These are phyloP conservation scores for Equus przewalskii DNA, from an alignment of 2,113 vertebrate species.

Conservation along the genomic window DNA sequence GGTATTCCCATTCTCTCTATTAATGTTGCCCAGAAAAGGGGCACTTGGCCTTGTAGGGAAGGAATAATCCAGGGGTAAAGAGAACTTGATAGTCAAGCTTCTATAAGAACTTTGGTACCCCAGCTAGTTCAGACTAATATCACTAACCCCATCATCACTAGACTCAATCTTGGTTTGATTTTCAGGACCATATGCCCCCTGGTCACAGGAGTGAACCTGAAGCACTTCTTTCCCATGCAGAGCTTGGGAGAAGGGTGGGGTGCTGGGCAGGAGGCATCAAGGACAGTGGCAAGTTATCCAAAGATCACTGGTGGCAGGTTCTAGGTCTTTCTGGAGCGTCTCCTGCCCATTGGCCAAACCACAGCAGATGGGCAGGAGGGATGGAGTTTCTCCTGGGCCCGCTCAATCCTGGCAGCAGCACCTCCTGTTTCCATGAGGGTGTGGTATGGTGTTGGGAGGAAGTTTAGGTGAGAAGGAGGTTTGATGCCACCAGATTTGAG, in stretches of 20 bases:
- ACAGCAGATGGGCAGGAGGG: background rate
- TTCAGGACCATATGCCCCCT: background rate
- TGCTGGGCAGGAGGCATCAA: background rate
- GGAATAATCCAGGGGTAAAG: background rate
- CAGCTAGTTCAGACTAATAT: background rate
- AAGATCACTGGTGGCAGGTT: slow-evolving; percentile 18
- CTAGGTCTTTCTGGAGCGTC: slow-evolving; percentile 22
- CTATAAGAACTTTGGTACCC: background rate
- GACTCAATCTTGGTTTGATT: background rate
- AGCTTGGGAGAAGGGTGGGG: background rate
- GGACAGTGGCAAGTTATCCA: background rate
- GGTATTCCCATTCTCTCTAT: background rate
- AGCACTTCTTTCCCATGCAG: background rate
- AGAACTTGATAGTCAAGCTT: background rate
- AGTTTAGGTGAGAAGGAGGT: background rate
- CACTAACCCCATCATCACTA: background rate
- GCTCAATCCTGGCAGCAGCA: background rate
- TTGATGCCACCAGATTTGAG: slow-evolving; percentile 61
- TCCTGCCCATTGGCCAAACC: background rate
- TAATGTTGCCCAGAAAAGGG: slow-evolving; percentile 18
- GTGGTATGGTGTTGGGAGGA: background rate
- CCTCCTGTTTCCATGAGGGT: background rate
- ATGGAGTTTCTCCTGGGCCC: background rate
- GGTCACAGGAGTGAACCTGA: background rate
- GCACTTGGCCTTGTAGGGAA: background rate